These are phyloP conservation scores for Bubo scandiacus DNA, from an alignment of 2,113 vertebrate species.

Conservation along the genomic window DNA sequence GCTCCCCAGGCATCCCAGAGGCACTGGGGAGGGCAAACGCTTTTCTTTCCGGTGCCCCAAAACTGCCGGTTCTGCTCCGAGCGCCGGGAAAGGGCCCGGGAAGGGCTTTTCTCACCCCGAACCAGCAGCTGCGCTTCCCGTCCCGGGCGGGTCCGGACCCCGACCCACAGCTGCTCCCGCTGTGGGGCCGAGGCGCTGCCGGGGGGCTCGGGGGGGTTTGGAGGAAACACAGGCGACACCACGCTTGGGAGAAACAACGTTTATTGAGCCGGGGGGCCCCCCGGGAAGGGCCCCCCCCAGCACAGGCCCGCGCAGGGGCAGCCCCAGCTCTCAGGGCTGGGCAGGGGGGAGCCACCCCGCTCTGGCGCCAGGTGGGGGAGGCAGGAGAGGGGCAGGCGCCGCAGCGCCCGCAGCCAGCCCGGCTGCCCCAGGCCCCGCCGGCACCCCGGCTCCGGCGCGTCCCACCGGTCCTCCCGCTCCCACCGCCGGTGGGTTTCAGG, in stretches of 20 bases:
- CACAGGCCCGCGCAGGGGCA: slow-evolving; percentile 85
- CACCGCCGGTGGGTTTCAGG: not conserved
- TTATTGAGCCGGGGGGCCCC: not conserved
- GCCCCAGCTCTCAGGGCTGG: slow-evolving; percentile 74
- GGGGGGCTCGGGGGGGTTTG: not conserved
- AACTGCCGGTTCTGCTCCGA: not conserved
- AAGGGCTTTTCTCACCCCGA: not conserved
- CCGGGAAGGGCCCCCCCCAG: slow-evolving; percentile 7
- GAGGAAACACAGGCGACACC: not conserved
- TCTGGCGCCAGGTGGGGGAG: slow-evolving; percentile 53
- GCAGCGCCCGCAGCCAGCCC: not conserved
- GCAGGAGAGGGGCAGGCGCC: slow-evolving; percentile 44
- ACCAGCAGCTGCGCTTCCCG: not conserved
- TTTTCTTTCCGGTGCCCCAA: not conserved
- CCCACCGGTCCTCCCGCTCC: not conserved
- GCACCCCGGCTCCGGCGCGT: not conserved
- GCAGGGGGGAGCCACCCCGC: not conserved
- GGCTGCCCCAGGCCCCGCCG: not conserved
- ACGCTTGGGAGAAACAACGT: not conserved
- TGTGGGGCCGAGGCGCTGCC: no score
- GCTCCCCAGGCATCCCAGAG: not conserved
- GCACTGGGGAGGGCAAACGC: no score
- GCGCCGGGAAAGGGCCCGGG: accelerated
- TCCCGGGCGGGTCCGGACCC: not conserved
- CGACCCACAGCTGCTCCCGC: not conserved